Percentiles rank a stretch among this genome's conserved stretches.
phyloP scores from a whole-genome alignment of 2,888 invertebrate genomes.

The Trissolcus brochymenae region DNA sequence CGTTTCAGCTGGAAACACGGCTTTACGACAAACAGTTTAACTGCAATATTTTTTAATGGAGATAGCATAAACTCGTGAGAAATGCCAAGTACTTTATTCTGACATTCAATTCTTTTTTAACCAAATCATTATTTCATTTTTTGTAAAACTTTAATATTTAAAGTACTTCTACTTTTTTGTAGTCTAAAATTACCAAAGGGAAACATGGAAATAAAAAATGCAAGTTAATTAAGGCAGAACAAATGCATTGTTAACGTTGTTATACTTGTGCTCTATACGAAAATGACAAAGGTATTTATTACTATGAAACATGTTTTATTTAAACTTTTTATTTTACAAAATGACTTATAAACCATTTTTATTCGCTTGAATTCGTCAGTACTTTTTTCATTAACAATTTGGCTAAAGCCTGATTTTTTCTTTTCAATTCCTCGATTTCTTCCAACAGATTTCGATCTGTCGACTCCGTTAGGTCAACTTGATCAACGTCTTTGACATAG shows the following conservation, averaged over 20 bases:
- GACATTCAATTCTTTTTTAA: not conserved
- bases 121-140: too few relatives aligned
- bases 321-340: too few relatives aligned
- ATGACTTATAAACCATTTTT: too few relatives aligned
- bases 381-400: slow-evolving; percentile 42
- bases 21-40: slow-evolving; percentile 7
- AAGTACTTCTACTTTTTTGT: too few relatives aligned
- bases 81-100: slow-evolving; percentile 18
- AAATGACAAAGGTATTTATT: not conserved
- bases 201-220: too few relatives aligned
- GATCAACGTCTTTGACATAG: slow-evolving; percentile 22
- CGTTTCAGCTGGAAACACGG: not conserved
- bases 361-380: not conserved
- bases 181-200: too few relatives aligned
- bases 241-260: too few relatives aligned
- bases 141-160: too few relatives aligned
- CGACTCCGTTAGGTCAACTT: not conserved
- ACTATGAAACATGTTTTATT: not conserved
- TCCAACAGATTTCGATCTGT: slow-evolving; percentile 2
- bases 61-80: slow-evolving; percentile 10
- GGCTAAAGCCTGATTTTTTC: slow-evolving; percentile 65
- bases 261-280: too few relatives aligned
- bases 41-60: slow-evolving; percentile 4
- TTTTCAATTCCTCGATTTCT: slow-evolving; percentile 49
- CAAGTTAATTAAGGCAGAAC: too few relatives aligned